Evolutionary conservation across 2,113 vertebrate genomes (phyloP), one percentile per base, ranked within the genome.

Genomic region (Orientallactaga bullata): DNA sequence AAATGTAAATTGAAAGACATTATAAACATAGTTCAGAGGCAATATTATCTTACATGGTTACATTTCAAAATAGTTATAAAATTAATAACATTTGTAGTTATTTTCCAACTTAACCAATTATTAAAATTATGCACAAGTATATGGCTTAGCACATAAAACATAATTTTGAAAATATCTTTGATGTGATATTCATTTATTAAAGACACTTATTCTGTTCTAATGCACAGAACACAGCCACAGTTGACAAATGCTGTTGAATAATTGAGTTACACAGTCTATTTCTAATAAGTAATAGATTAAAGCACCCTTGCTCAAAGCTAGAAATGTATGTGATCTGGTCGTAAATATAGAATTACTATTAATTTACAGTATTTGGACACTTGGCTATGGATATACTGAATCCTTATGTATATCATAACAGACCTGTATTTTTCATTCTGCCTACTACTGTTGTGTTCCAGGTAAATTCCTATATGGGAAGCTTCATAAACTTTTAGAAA

Each of bases 31-130:
- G 11, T 42, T 73, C 30, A 66, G 73, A 3, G 17, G 12, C 20
- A 63, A 55, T 51, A 55, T 20, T 73, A 28, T 32, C 69, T 94
- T 55, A 71, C 5, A 37, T 28, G 76, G 18, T 39, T 69, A 77
- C 20, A 68, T 85, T 86, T 86, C 10, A 90, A 77, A 83, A 24
- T 71, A 55, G 82, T 82, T 88, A 58, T 47, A 24, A 42, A 69
- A 68, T 63, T 3, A 71, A 28, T 28, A 39, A 11, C 37, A 65
- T 32, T 21, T n/a, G 79, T 39, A 74, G 21, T 55, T 72, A 81
- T 24, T n/a, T 92, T 83, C 37, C 81, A 63, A 82, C 26, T 20
- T 39, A 42, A 87, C 4, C 9, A 76, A 37, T 82, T 47, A 88
- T 78, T 83, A 84, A 16, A 15, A 39, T n/a, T 84, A 5, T 66